phyloP scores from a whole-genome alignment of 2,113 vertebrate genomes.

The Brachyhypopomus gauderio region DNA sequence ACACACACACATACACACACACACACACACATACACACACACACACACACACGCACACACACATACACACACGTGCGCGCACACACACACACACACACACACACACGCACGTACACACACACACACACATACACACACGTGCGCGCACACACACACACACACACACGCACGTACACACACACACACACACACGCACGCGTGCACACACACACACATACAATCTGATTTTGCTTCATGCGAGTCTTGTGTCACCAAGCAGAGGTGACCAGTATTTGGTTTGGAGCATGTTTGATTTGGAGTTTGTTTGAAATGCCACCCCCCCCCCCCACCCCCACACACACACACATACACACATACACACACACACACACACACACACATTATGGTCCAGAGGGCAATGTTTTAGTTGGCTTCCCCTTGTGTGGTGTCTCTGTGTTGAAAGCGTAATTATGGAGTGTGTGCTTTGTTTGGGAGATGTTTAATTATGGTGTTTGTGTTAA shows the following conservation, averaged over 20 bases:
- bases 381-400: conserved; percentile 68
- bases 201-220: background rate
- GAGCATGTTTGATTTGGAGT: conserved; percentile 19
- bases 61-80: background rate
- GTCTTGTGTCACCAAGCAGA: conserved; percentile 13
- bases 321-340: background rate
- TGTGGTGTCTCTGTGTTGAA: conserved; percentile 73
- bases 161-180: background rate
- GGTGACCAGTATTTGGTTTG: conserved; percentile 20
- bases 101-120: background rate
- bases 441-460: conserved; percentile 79
- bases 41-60: background rate
- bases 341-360: conserved; percentile 21
- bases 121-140: background rate
- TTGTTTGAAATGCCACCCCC: conserved; percentile 10
- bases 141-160: background rate
- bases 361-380: conserved; percentile 44
- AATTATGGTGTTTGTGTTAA: conserved; percentile 79
- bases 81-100: background rate
- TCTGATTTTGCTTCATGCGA: background rate
- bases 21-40: background rate
- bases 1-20: background rate
- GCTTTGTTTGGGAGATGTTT: conserved; percentile 79
- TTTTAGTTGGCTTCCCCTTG: conserved; percentile 68
- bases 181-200: no score